Evolutionary conservation across 2,113 vertebrate species (phyloP), one percentile per base, ranked within the genome.

Genomic region (Sclerurus mexicanus): DNA sequence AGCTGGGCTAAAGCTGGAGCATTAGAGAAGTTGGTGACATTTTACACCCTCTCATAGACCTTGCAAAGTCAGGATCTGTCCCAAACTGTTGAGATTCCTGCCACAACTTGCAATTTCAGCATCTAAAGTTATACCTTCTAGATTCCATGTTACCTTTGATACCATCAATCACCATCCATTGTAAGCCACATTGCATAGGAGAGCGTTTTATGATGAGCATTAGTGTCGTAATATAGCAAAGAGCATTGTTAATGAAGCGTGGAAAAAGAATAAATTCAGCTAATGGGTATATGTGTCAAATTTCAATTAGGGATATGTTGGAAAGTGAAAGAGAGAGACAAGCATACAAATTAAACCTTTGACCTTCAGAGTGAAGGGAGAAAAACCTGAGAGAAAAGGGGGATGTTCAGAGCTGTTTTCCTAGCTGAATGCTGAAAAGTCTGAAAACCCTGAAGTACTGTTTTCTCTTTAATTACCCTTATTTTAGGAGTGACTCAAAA

Each of bases 231-330:
- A 91, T 98, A 97, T 92, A 97, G 97, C 97, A 97, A 98, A 98
- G 97, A 97, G 93, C 97, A 98, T 97, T 98, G 97, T 97, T 98
- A 98, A 98, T 98, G 98, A 98, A 98, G 97, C 95, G 20, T 98
- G 95, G 96, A 97, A 98, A 97, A 98, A 96, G 96, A 97, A 98
- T 98, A 98, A 98, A 98, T 98, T 97, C 97, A 95, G 95, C 97
- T 98, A 98, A 98, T 98, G 97, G 98, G 95, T 96, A 95, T 96
- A 98, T 98, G 97, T 98, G 98, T 98, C 98, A 98, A 98, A 97
- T 98, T 98, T 98, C 98, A 98, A 98, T 98, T 98, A 98, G 96
- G 96, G 87, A 56, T 97, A 87, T 53, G 92, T 76, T 97, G 89
- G 89, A 96, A 98, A 97, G 87, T 86, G 96, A 85, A 96, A 97